Conservation (phyloP, 1,140 invertebrate genomes). For the Drosophila sp. region DNA sequence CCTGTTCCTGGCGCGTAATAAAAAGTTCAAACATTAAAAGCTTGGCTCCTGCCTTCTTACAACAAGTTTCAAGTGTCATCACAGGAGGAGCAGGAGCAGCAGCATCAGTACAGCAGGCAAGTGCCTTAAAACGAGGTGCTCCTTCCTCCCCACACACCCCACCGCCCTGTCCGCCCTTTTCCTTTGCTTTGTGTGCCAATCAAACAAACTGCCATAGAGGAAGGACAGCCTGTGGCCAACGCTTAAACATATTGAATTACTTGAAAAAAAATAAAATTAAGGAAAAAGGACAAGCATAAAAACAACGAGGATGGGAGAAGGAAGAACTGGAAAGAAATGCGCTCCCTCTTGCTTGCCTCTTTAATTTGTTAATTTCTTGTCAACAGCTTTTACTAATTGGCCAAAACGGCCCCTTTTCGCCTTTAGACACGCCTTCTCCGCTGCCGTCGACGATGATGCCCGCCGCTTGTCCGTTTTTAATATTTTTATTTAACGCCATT, state of each 20-base stretch:
- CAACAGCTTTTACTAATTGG: slow-evolving; percentile 68
- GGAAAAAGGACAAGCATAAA: slow-evolving; percentile 1
- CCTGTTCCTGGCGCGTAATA: slow-evolving; percentile 63
- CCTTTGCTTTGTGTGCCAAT: slow-evolving; percentile 66
- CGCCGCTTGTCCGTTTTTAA: slow-evolving; percentile 58
- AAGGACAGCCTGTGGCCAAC: slow-evolving; percentile 55
- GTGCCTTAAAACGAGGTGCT: slow-evolving; percentile 42
- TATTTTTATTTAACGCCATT: slow-evolving; percentile 75
- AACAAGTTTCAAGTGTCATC: slow-evolving; percentile 69
- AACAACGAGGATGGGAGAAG: neutral
- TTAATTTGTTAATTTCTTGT: slow-evolving; percentile 77
- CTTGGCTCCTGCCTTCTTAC: slow-evolving; percentile 46
- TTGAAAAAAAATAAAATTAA: slow-evolving; percentile 35
- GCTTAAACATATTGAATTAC: slow-evolving; percentile 79
- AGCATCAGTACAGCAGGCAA: slow-evolving; percentile 14
- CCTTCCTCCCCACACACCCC: neutral
- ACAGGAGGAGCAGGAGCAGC: slow-evolving; percentile 22
- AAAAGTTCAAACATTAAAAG: slow-evolving; percentile 80
- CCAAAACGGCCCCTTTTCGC: slow-evolving; percentile 30
- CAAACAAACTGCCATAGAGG: slow-evolving; percentile 44
- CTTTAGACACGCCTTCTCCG: slow-evolving; percentile 6
- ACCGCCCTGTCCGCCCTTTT: slow-evolving; percentile 16
- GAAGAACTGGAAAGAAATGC: slow-evolving; percentile 1
- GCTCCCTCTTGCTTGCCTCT: slow-evolving; percentile 14
- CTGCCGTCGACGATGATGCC: slow-evolving; percentile 28